phyloP scores from a whole-genome alignment of 1,140 invertebrate genomes.

The Diachasmimorpha longicaudata region DNA sequence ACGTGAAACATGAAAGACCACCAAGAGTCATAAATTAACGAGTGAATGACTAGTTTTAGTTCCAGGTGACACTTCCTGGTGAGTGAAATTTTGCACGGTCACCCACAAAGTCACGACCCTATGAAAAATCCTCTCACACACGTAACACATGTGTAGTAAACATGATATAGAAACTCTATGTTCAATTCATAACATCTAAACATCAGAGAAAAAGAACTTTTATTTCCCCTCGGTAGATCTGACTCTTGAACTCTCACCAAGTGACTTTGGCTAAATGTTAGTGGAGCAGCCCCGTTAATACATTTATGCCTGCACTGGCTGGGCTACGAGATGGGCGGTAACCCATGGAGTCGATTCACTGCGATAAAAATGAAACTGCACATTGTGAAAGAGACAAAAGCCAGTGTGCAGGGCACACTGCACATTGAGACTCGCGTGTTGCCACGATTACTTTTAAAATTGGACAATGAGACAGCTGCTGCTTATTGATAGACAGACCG shows the following conservation, averaged over 20 bases:
- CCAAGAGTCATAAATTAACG: not conserved
- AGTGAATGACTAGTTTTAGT: not conserved
- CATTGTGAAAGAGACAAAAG: conserved; percentile 37
- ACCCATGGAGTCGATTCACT: conserved; percentile 31
- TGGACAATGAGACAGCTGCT: conserved; percentile 25
- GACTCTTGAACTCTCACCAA: conserved; percentile 16
- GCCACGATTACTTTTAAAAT: conserved; percentile 7
- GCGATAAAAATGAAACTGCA: conserved; percentile 39
- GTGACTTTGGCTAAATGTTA: conserved; percentile 28
- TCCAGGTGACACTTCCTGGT: not conserved
- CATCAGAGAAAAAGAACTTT: not conserved
- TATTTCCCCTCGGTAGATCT: not conserved
- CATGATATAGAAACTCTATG: not conserved
- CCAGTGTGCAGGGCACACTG: not conserved
- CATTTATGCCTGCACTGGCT: conserved; percentile 12
- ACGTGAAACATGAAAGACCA: not conserved
- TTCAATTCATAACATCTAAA: not conserved
- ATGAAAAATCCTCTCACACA: not conserved
- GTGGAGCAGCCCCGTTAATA: conserved; percentile 29
- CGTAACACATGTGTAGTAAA: not conserved
- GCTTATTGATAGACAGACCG: not conserved
- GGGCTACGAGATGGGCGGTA: conserved; percentile 40
- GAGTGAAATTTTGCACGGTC: not conserved
- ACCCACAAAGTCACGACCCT: not conserved
- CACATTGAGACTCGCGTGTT: not conserved